Conservation (phyloP, 30 jellyfish, hydroid and myxozoan species). For the Phacellophora camtschatica region DNA sequence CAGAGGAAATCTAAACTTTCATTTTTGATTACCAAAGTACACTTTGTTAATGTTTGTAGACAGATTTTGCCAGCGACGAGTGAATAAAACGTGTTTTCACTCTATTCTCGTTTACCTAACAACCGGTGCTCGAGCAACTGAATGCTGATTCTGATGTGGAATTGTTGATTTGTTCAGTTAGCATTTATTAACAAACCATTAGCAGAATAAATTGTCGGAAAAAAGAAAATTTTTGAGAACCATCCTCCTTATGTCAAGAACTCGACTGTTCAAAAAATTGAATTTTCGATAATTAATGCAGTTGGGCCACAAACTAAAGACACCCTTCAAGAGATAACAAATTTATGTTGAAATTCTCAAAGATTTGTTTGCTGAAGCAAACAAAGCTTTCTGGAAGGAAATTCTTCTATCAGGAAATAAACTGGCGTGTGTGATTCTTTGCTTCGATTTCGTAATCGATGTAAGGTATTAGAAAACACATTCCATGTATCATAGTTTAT, state of each 20-base stretch:
- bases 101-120: conserved; percentile 15
- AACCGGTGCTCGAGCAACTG: conserved; percentile 11
- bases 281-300: conserved; percentile 15
- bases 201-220: neutral
- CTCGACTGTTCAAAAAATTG: conserved; percentile 23
- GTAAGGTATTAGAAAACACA: no score
- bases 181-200: conserved; percentile 11
- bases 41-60: neutral
- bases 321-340: conserved; percentile 17
- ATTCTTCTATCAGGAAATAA: no score
- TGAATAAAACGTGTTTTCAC: conserved; percentile 16
- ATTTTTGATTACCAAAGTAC: conserved; percentile 5
- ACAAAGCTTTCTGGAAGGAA: no score
- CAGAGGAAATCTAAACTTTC: conserved; percentile 42
- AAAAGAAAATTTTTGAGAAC: neutral
- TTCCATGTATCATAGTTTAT: no score
- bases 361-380: neutral
- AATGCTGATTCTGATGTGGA: neutral
- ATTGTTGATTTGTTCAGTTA: conserved; percentile 3
- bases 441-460: no score
- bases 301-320: conserved; percentile 3
- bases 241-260: conserved; percentile 31
- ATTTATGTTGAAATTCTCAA: neutral
- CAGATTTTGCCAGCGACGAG: neutral
- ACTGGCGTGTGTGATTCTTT: no score